Evolutionary conservation across 2,888 invertebrate species (phyloP), one percentile per base, ranked within the genome.

Genomic region (Brachyopa scutellaris): DNA sequence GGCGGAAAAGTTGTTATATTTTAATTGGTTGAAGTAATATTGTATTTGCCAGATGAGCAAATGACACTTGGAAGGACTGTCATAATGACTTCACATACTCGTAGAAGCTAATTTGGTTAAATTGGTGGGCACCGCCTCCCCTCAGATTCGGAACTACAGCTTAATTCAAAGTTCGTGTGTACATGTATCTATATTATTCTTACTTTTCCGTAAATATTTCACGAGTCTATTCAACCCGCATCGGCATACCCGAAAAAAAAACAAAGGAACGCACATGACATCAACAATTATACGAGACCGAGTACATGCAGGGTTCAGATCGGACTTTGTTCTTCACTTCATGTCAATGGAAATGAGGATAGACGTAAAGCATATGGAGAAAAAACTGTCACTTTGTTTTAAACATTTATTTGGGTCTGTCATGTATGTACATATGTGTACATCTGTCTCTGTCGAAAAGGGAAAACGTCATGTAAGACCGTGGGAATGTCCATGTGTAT

Each of bases 401-500:
- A 21, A 19, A 42, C 21, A 13, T 15, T 6, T 15, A 49, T 19
- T 49, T 29, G 15, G 47, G 13, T 49, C 47, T 9, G 15, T 23
- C 19, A 49, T 26, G 26, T 49, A 26, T 49, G n/a, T n/a, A n/a
- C n/a, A n/a, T 29, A 5, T 13, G 45, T 6, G 42, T n/a, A n/a
- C n/a, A 26, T 26, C 8, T 49, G 26, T 15, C 11, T 26, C 5
- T 47, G 47, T 8, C 47, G 26, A 15, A 47, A 47, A 13, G 23
- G n/a, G 1, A 36, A n/a, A 13, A 47, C 45, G 45, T 13, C 23
- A 47, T 19, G 26, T 26, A 26, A 49, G 26, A 13, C 26, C 47
- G 47, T 49, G 47, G 26, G 47, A 49, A 49, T 49, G 26, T 26
- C 26, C 26, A 15, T 49, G 26, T 49, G 47, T 29, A 26, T 26